Evolutionary conservation across 2,888 invertebrate species (phyloP).

Genomic region (Drosophila subsilvestris): DNA sequence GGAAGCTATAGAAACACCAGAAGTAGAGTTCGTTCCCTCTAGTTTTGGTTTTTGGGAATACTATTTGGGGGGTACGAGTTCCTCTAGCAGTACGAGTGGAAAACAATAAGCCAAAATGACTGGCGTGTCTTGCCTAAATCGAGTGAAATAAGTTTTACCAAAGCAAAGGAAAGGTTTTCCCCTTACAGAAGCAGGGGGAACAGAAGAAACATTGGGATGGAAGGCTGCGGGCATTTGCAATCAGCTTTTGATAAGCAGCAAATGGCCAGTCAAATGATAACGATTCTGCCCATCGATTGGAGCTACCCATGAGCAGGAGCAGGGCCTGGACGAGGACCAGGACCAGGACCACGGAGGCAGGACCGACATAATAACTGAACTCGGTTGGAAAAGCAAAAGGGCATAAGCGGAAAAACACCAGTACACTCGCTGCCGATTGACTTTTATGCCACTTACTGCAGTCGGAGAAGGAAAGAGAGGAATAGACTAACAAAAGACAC

Average conservation of each 20-base stretch:
- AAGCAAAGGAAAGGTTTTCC: neutral
- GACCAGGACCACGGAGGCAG: slow-evolving; percentile 3
- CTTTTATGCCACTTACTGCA: slow-evolving; percentile 60
- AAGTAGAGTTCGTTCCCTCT: neutral
- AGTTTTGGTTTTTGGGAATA: slow-evolving; percentile 14
- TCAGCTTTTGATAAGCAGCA: slow-evolving; percentile 76
- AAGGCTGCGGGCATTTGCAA: slow-evolving; percentile 67
- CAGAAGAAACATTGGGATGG: slow-evolving; percentile 6
- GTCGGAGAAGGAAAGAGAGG: slow-evolving; percentile 3
- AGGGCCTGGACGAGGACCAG: slow-evolving; percentile 1
- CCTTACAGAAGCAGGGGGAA: neutral
- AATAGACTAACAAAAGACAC: neutral
- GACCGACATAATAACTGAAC: slow-evolving; percentile 35
- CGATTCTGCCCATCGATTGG: slow-evolving; percentile 56
- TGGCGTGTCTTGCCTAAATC: slow-evolving; percentile 20
- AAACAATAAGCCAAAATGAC: slow-evolving; percentile 60
- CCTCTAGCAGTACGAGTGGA: slow-evolving; percentile 28
- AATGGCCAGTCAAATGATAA: slow-evolving; percentile 75
- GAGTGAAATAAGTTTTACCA: slow-evolving; percentile 34
- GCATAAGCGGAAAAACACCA: slow-evolving; percentile 9
- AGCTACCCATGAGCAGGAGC: neutral
- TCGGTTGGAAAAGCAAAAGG: slow-evolving; percentile 15
- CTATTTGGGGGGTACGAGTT: slow-evolving; percentile 16
- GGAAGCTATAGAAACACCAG: neutral
- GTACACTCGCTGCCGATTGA: slow-evolving; percentile 54